Evolutionary conservation across 2,797 vertebrate species (phyloP).

Genomic region (Antennarius maculatus): DNA sequence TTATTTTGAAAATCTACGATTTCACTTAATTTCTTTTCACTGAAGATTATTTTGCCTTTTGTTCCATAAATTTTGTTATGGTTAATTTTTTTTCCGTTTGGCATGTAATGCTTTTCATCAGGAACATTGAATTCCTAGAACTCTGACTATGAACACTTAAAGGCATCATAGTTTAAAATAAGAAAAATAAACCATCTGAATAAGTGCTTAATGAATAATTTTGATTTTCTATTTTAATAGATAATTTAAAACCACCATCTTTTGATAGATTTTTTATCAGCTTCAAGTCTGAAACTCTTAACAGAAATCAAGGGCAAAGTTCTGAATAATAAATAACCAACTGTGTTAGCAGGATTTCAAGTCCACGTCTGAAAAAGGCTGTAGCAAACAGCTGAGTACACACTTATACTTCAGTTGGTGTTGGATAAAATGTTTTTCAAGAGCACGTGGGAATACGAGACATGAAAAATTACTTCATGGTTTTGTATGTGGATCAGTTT

Average conservation of each 20-base stretch:
- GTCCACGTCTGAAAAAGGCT: neutral
- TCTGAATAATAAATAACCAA: neutral
- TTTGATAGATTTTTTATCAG: constrained; percentile 1
- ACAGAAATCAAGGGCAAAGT: neutral
- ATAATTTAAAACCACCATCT: constrained; percentile 13
- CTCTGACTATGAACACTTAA: constrained; percentile 32
- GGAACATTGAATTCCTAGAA: constrained; percentile 38
- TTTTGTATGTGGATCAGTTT: too few relatives aligned
- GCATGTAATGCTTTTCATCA: constrained; percentile 11
- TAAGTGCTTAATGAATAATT: neutral
- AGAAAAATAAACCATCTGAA: constrained; percentile 6
- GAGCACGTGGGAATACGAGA: too few relatives aligned
- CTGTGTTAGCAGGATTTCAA: too few relatives aligned
- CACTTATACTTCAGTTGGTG: too few relatives aligned
- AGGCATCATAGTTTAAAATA: constrained; percentile 9
- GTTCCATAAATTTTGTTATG: constrained; percentile 16
- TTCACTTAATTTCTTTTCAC: neutral
- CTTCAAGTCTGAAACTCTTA: neutral
- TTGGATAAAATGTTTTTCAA: too few relatives aligned
- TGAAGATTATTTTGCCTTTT: constrained; percentile 9
- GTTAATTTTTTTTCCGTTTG: neutral
- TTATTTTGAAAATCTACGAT: neutral
- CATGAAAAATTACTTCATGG: too few relatives aligned
- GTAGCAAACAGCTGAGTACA: neutral
- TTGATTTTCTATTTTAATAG: constrained; percentile 1